Base-by-base conservation (phyloP, 2,113 vertebrate genomes). In the Bambusicola thoracicus region DNA sequence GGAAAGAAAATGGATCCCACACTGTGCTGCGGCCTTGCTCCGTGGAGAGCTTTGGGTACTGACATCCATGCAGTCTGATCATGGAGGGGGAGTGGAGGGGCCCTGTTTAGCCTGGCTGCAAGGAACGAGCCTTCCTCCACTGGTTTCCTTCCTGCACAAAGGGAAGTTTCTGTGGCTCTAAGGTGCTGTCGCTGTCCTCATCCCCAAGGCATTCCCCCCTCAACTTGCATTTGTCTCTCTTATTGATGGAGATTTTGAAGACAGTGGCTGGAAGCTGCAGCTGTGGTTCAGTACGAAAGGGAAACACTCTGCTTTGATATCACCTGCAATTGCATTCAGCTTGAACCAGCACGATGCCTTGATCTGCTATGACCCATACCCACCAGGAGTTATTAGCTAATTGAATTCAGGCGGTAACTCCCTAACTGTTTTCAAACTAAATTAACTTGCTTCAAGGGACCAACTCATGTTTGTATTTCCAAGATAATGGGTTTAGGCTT, bases 401-500 rank as follows among this genome's bases (percentile, higher is more conserved):
- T 94, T 95, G 92, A 93, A 97, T 96, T 96, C 93, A 92, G 85
- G 91, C 81, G 90, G 93, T 95, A 94, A 96, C 92, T 93, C 89
- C 82, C 89, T 92, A 90, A 85, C 94, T 89, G 63, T 96, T 97
- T 95, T 96, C 90, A 96, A 93, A 96, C 90, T 94, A 95, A 97
- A 97, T 96, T 95, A 96, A 95, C 94, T 93, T 94, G 94, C 90
- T 94, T 95, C 92, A 93, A 96, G 93, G 94, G 94, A 93, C 81
- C 93, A 85, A 93, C 90, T 94, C 75, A 81, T 95, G 85, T 96
- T 96, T 97, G 94, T 95, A 92, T 97, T 97, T 97, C 92, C 82
- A 93, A 96, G 89, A 93, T 97, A 96, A 96, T 95, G 87, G 96
- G 88, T 96, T 96, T 95, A 95, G 94, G 88, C 92, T 96, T 97